Conservation (phyloP, 2,888 invertebrate genomes). For the Stenchaetothrips biformis region DNA sequence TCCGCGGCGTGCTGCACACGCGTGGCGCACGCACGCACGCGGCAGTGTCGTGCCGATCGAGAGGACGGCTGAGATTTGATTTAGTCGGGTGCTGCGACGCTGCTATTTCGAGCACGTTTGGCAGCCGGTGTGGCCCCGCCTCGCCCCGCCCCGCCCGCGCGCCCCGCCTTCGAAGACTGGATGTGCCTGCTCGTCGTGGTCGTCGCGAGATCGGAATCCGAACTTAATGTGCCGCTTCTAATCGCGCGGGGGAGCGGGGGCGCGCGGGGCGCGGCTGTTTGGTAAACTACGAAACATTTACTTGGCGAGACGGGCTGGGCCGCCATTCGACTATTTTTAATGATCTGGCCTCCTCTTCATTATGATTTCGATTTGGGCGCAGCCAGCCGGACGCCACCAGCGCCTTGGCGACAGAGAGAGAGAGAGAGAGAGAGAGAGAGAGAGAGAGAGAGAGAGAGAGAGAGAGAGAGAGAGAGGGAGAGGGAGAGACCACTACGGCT, state of each 20-base stretch:
- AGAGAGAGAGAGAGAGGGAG: neutral
- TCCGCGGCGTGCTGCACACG: no score
- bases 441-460: neutral
- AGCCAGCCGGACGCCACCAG: neutral
- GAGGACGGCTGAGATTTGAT: neutral
- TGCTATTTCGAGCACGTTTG: constrained; percentile 14
- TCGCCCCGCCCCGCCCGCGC: neutral
- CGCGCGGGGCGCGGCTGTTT: neutral
- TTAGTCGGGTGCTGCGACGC: neutral
- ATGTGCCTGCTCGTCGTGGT: neutral
- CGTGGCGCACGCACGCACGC: no score
- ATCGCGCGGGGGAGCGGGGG: neutral
- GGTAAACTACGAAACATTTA: constrained; percentile 25
- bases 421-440: neutral
- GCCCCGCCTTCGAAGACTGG: constrained; percentile 17
- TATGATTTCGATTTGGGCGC: neutral
- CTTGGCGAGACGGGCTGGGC: neutral
- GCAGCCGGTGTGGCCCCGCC: constrained; percentile 3
- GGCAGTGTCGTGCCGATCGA: neutral
- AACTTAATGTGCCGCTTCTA: constrained; percentile 24
- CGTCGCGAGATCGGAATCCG: constrained; percentile 19
- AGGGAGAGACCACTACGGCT: neutral
- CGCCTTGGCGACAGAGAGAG: neutral
- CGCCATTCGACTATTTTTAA: constrained; percentile 22
- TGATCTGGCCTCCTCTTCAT: neutral